These are phyloP conservation scores for Fissipunctia ypsillon DNA, from an alignment of 2,888 invertebrate genomes.

Conservation along the genomic window DNA sequence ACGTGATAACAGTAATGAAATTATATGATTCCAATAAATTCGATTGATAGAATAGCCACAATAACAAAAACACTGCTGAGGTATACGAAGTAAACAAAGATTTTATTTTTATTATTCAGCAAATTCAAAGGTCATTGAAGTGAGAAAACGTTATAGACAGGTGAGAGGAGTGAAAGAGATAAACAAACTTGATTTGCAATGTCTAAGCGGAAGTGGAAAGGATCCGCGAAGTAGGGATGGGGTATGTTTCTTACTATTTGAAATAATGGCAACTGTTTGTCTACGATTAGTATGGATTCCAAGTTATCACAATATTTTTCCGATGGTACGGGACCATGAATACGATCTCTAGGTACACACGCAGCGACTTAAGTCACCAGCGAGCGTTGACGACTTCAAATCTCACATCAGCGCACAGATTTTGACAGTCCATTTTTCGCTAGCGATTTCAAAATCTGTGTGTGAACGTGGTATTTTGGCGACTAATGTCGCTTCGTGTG, in stretches of 20 bases:
- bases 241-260: constrained; percentile 21
- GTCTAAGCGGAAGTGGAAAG: constrained; percentile 71
- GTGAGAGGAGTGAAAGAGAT: constrained; percentile 72
- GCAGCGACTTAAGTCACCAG: too few relatives aligned
- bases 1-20: constrained; percentile 28
- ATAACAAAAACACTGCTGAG: constrained; percentile 89
- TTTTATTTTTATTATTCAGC: constrained; percentile 87
- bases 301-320: neutral
- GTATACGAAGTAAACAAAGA: constrained; percentile 89
- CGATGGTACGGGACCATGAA: neutral
- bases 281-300: constrained; percentile 16
- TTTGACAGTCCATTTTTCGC: too few relatives aligned
- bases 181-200: constrained; percentile 58
- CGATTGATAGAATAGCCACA: constrained; percentile 72
- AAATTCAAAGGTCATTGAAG: constrained; percentile 88
- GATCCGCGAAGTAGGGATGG: constrained; percentile 49
- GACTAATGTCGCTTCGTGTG: too few relatives aligned
- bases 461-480: too few relatives aligned
- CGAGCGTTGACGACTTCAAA: too few relatives aligned
- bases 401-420: too few relatives aligned
- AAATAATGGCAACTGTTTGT: neutral
- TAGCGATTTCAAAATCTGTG: too few relatives aligned
- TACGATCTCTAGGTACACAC: too few relatives aligned
- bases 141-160: constrained; percentile 68
- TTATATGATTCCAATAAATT: constrained; percentile 53